These are phyloP conservation scores for Ciconia stormi DNA, from an alignment of 2,113 vertebrate genomes.

Conservation along the genomic window DNA sequence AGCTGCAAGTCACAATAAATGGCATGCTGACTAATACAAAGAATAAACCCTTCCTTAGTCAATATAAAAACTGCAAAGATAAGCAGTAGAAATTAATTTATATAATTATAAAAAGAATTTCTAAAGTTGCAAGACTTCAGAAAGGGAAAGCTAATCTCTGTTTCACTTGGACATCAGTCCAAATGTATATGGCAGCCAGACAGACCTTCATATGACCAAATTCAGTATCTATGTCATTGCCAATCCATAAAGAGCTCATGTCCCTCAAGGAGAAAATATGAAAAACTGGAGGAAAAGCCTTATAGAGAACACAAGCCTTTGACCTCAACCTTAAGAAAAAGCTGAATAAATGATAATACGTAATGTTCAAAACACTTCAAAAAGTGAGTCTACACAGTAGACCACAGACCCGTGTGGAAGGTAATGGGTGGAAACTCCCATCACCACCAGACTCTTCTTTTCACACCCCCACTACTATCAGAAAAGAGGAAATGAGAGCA, in stretches of 20 bases:
- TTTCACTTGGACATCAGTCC: neutral
- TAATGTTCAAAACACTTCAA: neutral
- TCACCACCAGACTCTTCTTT: neutral
- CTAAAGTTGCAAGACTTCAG: neutral
- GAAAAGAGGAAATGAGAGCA: constrained; percentile 59
- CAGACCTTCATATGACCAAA: neutral
- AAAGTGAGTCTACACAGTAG: neutral
- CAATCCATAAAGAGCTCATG: neutral
- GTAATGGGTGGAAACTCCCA: constrained; percentile 23
- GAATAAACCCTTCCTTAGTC: neutral
- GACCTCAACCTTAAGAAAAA: neutral
- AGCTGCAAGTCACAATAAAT: neutral
- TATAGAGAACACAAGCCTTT: neutral
- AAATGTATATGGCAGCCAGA: neutral
- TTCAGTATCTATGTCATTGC: neutral
- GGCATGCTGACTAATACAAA: neutral
- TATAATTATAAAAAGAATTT: neutral
- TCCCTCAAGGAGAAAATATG: neutral
- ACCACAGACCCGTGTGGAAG: neutral
- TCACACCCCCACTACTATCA: neutral
- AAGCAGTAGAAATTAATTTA: neutral
- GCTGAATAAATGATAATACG: neutral
- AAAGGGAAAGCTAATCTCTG: neutral
- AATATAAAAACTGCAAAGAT: neutral
- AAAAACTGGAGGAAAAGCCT: neutral